phyloP scores from a whole-genome alignment of 2,797 vertebrate genomes.

The Thaleichthys pacificus region DNA sequence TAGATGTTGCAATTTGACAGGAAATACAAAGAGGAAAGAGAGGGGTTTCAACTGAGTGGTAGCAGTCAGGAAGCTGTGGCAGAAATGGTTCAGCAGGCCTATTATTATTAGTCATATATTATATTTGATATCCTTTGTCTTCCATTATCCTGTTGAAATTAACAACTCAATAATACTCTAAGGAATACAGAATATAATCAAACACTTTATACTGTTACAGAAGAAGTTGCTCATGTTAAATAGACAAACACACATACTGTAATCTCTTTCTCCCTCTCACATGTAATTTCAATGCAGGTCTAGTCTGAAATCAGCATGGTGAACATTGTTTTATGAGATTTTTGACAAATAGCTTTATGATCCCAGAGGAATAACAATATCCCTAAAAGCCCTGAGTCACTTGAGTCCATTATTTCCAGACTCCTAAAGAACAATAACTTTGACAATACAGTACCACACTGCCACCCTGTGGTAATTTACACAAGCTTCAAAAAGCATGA shows the following conservation, averaged over 20 bases:
- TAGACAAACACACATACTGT: not conserved
- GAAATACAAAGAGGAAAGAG: not conserved
- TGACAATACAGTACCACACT: not conserved
- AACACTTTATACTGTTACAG: not conserved
- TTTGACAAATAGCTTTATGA: not conserved
- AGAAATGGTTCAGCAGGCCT: constrained; percentile 22
- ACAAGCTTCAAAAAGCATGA: not conserved
- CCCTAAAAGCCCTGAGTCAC: not conserved
- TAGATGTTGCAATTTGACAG: constrained; percentile 10
- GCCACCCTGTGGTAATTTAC: not conserved
- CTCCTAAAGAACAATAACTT: not conserved
- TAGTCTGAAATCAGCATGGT: too few relatives aligned
- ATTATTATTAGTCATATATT: constrained; percentile 21
- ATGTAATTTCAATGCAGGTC: too few relatives aligned
- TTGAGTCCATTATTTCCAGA: not conserved
- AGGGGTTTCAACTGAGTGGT: constrained; percentile 9
- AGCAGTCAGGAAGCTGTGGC: constrained; percentile 5
- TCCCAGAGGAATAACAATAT: not conserved
- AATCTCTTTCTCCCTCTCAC: not conserved
- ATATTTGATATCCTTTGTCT: not conserved
- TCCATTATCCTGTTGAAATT: not conserved
- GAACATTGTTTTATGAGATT: too few relatives aligned
- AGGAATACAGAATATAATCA: not conserved
- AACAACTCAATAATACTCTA: not conserved
- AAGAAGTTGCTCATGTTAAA: not conserved